Conservation (phyloP, 2,888 invertebrate species). For the Ypsolopha sequella region DNA sequence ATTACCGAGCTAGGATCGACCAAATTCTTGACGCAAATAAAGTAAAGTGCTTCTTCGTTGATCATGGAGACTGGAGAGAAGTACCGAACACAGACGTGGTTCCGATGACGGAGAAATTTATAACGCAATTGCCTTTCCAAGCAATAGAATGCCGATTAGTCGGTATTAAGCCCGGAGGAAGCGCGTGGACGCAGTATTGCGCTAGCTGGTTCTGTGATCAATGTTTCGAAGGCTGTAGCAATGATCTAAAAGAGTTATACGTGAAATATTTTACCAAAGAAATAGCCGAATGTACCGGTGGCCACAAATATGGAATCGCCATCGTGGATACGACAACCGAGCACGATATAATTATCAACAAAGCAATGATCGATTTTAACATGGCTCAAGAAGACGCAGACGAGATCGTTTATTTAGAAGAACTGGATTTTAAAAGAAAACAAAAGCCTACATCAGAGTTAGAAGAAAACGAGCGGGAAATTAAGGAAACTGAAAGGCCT, state of each 20-base stretch:
- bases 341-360: constrained; percentile 54
- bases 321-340: constrained; percentile 55
- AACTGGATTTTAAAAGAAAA: constrained; percentile 15
- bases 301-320: constrained; percentile 58
- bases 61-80: constrained; percentile 69
- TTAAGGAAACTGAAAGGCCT: neutral
- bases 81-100: constrained; percentile 47
- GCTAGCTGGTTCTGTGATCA: constrained; percentile 62
- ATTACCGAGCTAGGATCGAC: constrained; percentile 56
- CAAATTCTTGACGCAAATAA: constrained; percentile 33
- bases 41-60: constrained; percentile 72
- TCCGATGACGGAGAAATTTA: constrained; percentile 57
- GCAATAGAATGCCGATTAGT: constrained; percentile 73
- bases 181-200: constrained; percentile 64
- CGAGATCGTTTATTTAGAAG: constrained; percentile 32
- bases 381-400: constrained; percentile 38
- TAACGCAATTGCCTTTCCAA: constrained; percentile 71
- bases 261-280: constrained; percentile 50
- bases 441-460: constrained; percentile 6
- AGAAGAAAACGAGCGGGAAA: constrained; percentile 15
- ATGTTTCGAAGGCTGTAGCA: constrained; percentile 38
- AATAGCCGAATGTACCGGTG: constrained; percentile 36
- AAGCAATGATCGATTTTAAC: constrained; percentile 57
- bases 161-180: constrained; percentile 56
- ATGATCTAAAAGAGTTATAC: constrained; percentile 48